phyloP scores from a whole-genome alignment of 2,797 vertebrate genomes.

The Scolopax rusticola region DNA sequence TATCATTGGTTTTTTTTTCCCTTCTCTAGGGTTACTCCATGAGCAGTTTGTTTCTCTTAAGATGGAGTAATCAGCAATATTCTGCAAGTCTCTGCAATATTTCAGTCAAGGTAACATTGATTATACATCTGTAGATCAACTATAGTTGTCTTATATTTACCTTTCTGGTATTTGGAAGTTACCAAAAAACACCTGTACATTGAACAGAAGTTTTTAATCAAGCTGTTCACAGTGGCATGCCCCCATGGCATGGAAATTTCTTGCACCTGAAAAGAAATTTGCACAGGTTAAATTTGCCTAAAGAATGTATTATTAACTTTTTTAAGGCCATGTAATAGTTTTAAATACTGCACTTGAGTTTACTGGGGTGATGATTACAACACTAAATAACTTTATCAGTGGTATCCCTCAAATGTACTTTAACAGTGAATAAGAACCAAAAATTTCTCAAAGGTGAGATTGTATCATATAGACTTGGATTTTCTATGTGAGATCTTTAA shows the following conservation, averaged over 20 bases:
- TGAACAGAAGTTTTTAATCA: neutral
- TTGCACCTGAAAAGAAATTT: neutral
- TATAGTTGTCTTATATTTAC: neutral
- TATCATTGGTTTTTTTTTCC: neutral
- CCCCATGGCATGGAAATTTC: neutral
- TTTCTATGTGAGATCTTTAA: neutral
- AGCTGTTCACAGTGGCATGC: neutral
- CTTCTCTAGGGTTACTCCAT: neutral
- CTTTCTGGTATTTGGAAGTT: neutral
- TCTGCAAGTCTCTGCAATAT: neutral
- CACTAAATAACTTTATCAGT: neutral
- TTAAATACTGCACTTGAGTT: neutral
- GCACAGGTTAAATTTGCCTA: neutral
- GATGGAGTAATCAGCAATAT: neutral
- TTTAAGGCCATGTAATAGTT: neutral
- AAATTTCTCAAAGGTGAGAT: neutral
- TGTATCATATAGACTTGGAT: neutral
- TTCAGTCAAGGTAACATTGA: neutral
- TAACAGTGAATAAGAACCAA: neutral
- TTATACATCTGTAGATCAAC: neutral
- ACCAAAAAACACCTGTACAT: neutral
- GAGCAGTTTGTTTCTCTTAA: neutral
- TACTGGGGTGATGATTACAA: neutral
- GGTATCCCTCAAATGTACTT: neutral
- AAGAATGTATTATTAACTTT: neutral